Conservation (phyloP, 2,888 invertebrate genomes). For the Macaria liturata region DNA sequence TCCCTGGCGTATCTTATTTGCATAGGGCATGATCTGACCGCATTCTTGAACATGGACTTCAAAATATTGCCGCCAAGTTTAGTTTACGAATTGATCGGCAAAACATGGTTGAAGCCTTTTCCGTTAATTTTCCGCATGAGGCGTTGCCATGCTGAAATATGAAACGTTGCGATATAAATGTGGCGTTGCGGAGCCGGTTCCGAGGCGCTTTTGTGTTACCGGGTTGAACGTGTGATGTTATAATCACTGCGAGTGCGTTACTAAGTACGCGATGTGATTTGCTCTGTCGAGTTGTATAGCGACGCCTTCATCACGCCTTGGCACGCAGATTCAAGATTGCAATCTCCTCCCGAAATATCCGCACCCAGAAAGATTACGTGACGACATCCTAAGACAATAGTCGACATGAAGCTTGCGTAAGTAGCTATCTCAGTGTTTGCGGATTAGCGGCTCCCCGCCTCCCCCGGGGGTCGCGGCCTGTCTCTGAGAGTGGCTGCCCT, state of each 20-base stretch:
- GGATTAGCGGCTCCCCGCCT: conserved; percentile 43
- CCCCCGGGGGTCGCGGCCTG: conserved; percentile 41
- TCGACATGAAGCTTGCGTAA: conserved; percentile 46
- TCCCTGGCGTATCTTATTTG: too few species aligned
- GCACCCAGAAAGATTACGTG: conserved; percentile 21
- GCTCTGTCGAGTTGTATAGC: too few species aligned
- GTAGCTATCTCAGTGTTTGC: conserved; percentile 28
- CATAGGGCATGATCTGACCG: conserved; percentile 43
- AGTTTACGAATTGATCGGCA: conserved; percentile 14
- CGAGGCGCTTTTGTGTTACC: conserved; percentile 31
- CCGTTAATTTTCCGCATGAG: conserved; percentile 50
- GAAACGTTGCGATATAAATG: conserved; percentile 29
- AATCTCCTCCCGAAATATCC: conserved; percentile 15
- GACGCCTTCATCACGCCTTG: not conserved
- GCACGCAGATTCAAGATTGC: conserved; percentile 9
- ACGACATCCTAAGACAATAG: conserved; percentile 28
- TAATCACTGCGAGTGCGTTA: not conserved
- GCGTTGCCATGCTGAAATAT: conserved; percentile 28
- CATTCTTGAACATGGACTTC: conserved; percentile 29
- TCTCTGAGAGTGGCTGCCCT: conserved; percentile 60
- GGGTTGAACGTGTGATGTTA: conserved; percentile 15
- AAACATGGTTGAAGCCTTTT: conserved; percentile 54
- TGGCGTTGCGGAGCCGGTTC: conserved; percentile 30
- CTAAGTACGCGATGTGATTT: too few species aligned
- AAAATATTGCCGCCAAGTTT: not conserved